Percentiles rank a stretch among this genome's conserved stretches.
Conservation (phyloP, 2,888 invertebrate genomes). For the Drosophila paranaensis region DNA sequence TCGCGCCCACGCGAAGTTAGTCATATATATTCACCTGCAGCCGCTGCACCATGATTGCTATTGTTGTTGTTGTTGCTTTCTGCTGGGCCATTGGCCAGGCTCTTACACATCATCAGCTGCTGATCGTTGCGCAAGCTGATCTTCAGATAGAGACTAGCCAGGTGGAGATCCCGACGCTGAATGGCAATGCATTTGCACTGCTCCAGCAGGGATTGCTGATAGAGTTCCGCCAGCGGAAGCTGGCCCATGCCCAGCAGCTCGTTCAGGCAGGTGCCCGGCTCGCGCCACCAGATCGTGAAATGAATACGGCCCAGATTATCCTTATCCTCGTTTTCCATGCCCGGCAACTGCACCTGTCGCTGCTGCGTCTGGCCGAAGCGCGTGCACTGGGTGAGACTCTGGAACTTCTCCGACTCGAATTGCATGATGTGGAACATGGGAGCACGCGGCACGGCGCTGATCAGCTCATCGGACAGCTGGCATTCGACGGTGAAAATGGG, state of each 20-base stretch:
- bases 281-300: slow-evolving; percentile 82
- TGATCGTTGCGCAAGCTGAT: slow-evolving; percentile 64
- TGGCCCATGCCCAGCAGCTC: slow-evolving; percentile 81
- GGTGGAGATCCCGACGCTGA: slow-evolving; percentile 70
- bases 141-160: slow-evolving; percentile 81
- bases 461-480: slow-evolving; percentile 78
- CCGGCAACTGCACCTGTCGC: slow-evolving; percentile 65
- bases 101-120: slow-evolving; percentile 33
- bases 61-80: slow-evolving; percentile 39
- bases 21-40: slow-evolving; percentile 82
- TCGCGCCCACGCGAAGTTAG: slow-evolving; percentile 70
- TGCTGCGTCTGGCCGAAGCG: slow-evolving; percentile 79
- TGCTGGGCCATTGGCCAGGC: slow-evolving; percentile 35
- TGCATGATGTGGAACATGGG: slow-evolving; percentile 82
- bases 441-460: slow-evolving; percentile 68
- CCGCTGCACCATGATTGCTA: slow-evolving; percentile 48
- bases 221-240: slow-evolving; percentile 73
- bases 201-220: slow-evolving; percentile 76
- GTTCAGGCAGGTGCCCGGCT: slow-evolving; percentile 82
- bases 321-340: slow-evolving; percentile 31
- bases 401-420: slow-evolving; percentile 82
- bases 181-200: slow-evolving; percentile 81
- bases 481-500: slow-evolving; percentile 82
- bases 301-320: slow-evolving; percentile 69
- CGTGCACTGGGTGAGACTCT: slow-evolving; percentile 81